A percentile compares a stretch with the other conserved stretches of the same genome.
Evolutionary conservation across 2,797 vertebrate genomes (phyloP).

Genomic region (Atherinosoma microstoma): DNA sequence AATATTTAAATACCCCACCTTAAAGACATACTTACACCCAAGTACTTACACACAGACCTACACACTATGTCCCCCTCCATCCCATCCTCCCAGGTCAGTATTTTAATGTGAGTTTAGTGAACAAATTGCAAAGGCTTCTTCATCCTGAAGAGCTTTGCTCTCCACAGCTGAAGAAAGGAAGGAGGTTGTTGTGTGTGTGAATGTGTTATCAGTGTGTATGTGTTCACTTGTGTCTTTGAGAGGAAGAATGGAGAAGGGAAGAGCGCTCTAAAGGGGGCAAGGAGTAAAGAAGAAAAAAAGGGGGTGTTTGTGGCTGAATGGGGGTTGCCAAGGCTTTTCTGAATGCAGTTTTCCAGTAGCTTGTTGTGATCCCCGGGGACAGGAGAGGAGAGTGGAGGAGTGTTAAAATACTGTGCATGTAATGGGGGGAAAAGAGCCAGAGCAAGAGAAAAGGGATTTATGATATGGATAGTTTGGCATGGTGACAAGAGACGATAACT

Average conservation of each 20-base stretch:
- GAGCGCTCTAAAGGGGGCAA: slow-evolving; percentile 70
- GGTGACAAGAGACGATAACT: slow-evolving; percentile 57
- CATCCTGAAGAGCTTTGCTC: slow-evolving; percentile 49
- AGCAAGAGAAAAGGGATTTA: slow-evolving; percentile 54
- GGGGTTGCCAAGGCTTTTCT: slow-evolving; percentile 84
- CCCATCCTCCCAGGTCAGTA: slow-evolving; percentile 61
- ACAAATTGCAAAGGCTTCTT: slow-evolving; percentile 71
- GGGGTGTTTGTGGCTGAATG: slow-evolving; percentile 72
- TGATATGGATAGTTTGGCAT: slow-evolving; percentile 73
- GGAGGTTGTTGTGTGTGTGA: slow-evolving; percentile 44
- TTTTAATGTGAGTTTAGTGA: slow-evolving; percentile 75
- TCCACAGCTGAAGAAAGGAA: slow-evolving; percentile 54
- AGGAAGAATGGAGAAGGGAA: slow-evolving; percentile 61
- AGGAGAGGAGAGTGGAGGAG: slow-evolving; percentile 41
- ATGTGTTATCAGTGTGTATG: slow-evolving; percentile 26
- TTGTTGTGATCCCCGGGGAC: slow-evolving; percentile 80
- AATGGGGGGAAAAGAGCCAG: not conserved
- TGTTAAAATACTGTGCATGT: slow-evolving; percentile 37
- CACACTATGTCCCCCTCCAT: slow-evolving; percentile 13
- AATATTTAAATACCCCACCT: slow-evolving; percentile 64
- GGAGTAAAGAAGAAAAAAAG: slow-evolving; percentile 45
- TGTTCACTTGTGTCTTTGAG: slow-evolving; percentile 39
- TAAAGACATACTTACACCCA: slow-evolving; percentile 59
- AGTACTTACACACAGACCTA: slow-evolving; percentile 46
- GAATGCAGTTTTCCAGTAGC: slow-evolving; percentile 86